Evolutionary conservation across 2,888 invertebrate genomes (phyloP).

Genomic region (Blomia tropicalis): DNA sequence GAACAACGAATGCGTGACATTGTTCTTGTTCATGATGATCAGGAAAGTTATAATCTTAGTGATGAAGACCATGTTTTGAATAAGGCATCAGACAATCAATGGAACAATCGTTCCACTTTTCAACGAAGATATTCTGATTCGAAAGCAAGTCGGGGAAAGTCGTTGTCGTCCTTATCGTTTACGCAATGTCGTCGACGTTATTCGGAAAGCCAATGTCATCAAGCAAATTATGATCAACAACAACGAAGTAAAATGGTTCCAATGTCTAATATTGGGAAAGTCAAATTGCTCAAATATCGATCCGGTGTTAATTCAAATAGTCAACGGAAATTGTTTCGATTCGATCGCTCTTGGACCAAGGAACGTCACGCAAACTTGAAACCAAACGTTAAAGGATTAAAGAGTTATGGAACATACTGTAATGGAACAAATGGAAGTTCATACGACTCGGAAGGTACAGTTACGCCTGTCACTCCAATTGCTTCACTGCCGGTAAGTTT

Average conservation of each 20-base stretch:
- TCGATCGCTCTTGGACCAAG: not conserved
- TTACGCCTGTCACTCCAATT: constrained; percentile 18
- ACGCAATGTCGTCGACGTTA: not conserved
- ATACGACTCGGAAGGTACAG: constrained; percentile 21
- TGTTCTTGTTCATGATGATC: not conserved
- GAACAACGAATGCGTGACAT: not conserved
- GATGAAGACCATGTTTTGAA: not conserved
- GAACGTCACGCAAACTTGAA: not conserved
- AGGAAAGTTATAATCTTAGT: not conserved
- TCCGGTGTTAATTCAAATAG: not conserved
- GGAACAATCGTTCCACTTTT: not conserved
- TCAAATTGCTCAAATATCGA: not conserved
- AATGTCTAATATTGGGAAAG: not conserved
- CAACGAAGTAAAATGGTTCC: not conserved
- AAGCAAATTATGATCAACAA: not conserved
- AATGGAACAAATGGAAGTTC: not conserved
- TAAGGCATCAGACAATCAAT: too few species aligned
- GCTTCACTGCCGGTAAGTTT: constrained; percentile 15
- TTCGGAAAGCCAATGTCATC: not conserved
- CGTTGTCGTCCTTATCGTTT: not conserved
- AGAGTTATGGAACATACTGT: not conserved
- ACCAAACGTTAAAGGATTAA: not conserved
- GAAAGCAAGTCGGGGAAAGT: not conserved
- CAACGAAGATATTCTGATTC: not conserved
- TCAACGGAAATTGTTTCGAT: not conserved